Evolutionary conservation across 2,797 vertebrate genomes (phyloP), one percentile per base, ranked within the genome.

Genomic region (Zalophus californianus): DNA sequence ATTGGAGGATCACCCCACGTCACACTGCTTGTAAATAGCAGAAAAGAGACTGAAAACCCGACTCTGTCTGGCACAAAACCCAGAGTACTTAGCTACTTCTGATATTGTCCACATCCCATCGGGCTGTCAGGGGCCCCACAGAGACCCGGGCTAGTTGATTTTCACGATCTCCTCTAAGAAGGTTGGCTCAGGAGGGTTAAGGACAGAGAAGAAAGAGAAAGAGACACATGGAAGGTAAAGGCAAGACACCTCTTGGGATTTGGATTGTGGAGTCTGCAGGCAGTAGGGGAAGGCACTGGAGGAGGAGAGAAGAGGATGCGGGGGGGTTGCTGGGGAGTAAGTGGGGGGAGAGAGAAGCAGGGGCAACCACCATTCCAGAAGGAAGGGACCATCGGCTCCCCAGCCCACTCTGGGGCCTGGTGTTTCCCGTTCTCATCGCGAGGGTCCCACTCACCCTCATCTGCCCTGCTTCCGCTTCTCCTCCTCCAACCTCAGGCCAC

Each of bases 1-100:
- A 4, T 9, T 0, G 0, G 54, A 12, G 66, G 52, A 44, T 25
- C 54, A 13, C 29, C 58, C 5, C 7, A 0, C 0, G 0, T 0
- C 1, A 0, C 2, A 16, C 23, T 13, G 52, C 44, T 52, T 25
- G 2, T 48, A 18, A 50, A 62, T 4, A 4, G 60, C 27, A 38
- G 86, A 56, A 35, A 44, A 12, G 56, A 80, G 70, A n/a, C 32
- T 27, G 73, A 68, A 79, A 16, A 66, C 41, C 25, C 77, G 11
- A 4, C 12, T 77, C 4, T 11, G 16, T 64, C 58, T 0, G 0
- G 52, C 27, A 56, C 21, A 80, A 60, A 93, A 93, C 29, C 18
- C 29, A 73, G 68, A 68, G 32, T 60, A 3, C 58, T 77, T 14
- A n/a, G n/a, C 78, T 12, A 23, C 60, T 64, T 20, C 70, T 0